Percentiles rank a stretch among this genome's conserved stretches.
These are phyloP conservation scores for Aphaenogaster ashmeadi DNA, from an alignment of 1,140 invertebrate genomes.

Conservation along the genomic window DNA sequence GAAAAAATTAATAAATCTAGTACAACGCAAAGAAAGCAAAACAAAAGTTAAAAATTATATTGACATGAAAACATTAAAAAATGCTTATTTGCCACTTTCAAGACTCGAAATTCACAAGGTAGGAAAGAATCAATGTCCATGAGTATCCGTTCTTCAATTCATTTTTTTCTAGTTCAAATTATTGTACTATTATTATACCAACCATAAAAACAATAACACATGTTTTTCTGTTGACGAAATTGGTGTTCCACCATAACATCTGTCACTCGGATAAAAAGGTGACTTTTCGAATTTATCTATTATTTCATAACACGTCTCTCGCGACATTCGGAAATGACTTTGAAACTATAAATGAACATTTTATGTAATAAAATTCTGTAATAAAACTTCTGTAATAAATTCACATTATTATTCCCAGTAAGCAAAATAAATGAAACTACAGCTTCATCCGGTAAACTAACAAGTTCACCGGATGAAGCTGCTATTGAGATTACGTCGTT, in stretches of 20 bases:
- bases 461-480: too few relatives aligned
- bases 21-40: too few relatives aligned
- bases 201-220: constrained; percentile 10
- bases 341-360: background rate
- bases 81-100: too few relatives aligned
- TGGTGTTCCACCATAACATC: background rate
- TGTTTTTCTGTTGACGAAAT: constrained; percentile 16
- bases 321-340: background rate
- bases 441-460: background rate
- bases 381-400: too few relatives aligned
- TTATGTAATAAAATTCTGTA: background rate
- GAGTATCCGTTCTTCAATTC: background rate
- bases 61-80: too few relatives aligned
- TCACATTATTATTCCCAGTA: too few relatives aligned
- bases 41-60: too few relatives aligned
- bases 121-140: background rate
- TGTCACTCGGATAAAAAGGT: background rate
- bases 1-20: too few relatives aligned
- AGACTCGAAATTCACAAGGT: too few relatives aligned
- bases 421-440: background rate
- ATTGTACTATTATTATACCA: background rate
- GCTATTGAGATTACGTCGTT: too few relatives aligned
- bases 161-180: background rate
- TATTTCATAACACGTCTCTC: background rate
- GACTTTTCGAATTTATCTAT: background rate